Evolutionary conservation across 2,797 vertebrate genomes (phyloP).

Genomic region (Ctenosaura bakeri): DNA sequence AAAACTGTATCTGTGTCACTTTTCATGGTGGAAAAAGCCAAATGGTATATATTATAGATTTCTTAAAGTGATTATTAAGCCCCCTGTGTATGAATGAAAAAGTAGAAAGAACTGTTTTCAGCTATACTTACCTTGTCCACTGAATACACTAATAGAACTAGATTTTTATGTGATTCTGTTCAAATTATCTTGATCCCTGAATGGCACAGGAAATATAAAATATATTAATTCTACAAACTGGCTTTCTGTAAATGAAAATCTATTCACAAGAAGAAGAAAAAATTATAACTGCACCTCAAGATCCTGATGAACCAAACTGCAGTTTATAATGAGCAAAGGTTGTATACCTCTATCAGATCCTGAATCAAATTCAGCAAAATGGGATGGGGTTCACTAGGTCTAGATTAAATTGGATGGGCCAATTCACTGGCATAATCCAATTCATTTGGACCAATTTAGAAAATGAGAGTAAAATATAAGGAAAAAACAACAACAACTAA

Average conservation of each 20-base stretch:
- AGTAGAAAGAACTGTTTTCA: neutral
- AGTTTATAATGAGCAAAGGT: neutral
- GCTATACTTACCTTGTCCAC: neutral
- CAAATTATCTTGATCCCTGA: slow-evolving; percentile 6
- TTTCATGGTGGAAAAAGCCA: slow-evolving; percentile 52
- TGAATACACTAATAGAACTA: neutral
- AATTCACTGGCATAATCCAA: too few species aligned
- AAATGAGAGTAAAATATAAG: too few species aligned
- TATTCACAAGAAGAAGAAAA: neutral
- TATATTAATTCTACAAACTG: neutral
- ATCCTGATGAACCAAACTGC: neutral
- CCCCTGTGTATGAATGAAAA: neutral
- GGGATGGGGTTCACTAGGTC: too few species aligned
- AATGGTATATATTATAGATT: slow-evolving; percentile 33
- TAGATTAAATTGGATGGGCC: too few species aligned
- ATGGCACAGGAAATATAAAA: neutral
- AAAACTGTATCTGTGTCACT: slow-evolving; percentile 55
- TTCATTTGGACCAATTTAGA: too few species aligned
- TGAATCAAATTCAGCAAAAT: too few species aligned
- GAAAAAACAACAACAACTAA: too few species aligned
- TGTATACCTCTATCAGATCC: neutral
- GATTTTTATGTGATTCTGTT: neutral
- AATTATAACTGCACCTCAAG: neutral
- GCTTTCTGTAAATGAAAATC: neutral
- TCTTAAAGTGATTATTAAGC: neutral